These are phyloP conservation scores for Drosophila athabasca DNA, from an alignment of 1,140 invertebrate species.

Conservation along the genomic window DNA sequence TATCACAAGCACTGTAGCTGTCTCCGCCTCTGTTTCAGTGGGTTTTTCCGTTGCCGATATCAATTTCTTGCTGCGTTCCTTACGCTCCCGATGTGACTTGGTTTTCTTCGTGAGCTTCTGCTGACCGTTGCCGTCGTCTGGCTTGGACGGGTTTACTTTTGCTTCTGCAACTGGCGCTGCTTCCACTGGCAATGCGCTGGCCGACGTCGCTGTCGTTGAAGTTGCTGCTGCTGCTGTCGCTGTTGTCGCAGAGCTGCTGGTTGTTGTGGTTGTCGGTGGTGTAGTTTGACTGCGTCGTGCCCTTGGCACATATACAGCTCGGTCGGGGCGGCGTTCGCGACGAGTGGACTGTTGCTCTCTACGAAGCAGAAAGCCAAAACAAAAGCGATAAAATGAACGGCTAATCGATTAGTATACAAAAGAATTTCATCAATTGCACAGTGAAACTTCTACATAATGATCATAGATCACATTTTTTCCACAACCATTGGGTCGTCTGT, in stretches of 20 bases:
- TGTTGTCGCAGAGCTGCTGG: conserved; percentile 27
- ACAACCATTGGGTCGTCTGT: not conserved
- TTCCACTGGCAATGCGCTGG: conserved; percentile 16
- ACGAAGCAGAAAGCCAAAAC: conserved; percentile 67
- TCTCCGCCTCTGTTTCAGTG: conserved; percentile 22
- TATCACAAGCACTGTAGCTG: conserved; percentile 61
- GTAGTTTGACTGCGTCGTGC: conserved; percentile 86
- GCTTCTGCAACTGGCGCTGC: conserved; percentile 54
- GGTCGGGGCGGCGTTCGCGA: conserved; percentile 88
- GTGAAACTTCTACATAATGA: conserved; percentile 1
- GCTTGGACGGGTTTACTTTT: conserved; percentile 47
- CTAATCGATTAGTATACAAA: conserved; percentile 45
- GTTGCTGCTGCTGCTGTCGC: conserved; percentile 32
- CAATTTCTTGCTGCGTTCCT: conserved; percentile 59
- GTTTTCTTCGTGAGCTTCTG: conserved; percentile 52
- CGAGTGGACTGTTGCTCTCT: conserved; percentile 67
- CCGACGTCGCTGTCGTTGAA: conserved; percentile 26
- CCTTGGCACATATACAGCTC: conserved; percentile 90
- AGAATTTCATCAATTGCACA: conserved; percentile 58
- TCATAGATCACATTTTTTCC: not conserved
- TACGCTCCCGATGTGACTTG: conserved; percentile 52
- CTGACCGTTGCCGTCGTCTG: conserved; percentile 54
- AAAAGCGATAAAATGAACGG: conserved; percentile 50
- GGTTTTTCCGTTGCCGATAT: conserved; percentile 22
- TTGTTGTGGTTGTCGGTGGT: conserved; percentile 73